Conservation (phyloP, 2,797 vertebrate species). For the Vipera ursinii region DNA sequence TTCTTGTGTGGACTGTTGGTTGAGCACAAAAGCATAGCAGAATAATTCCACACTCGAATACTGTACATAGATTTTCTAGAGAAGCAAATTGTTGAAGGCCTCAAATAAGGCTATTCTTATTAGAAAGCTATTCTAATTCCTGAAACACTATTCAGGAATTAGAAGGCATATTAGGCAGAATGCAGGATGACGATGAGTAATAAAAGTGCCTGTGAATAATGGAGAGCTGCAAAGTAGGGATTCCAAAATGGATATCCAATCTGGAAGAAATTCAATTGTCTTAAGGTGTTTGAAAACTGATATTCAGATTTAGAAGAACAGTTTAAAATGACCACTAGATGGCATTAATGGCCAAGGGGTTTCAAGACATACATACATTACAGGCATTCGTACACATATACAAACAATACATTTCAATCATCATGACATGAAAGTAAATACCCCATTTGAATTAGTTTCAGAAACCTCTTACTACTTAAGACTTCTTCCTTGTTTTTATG, state of each 20-base stretch:
- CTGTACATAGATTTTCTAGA: background rate
- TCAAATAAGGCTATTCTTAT: background rate
- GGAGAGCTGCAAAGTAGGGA: background rate
- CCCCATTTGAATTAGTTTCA: background rate
- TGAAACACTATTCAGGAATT: background rate
- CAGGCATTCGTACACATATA: background rate
- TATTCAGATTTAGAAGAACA: background rate
- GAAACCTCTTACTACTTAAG: background rate
- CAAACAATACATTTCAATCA: background rate
- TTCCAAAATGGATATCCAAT: background rate
- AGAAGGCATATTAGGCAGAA: background rate
- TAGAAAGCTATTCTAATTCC: background rate
- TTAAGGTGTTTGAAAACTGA: background rate
- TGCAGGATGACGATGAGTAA: background rate
- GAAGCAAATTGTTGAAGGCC: background rate
- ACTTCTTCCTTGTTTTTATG: background rate
- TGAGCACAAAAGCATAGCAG: background rate
- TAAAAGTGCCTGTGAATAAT: background rate
- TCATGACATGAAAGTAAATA: background rate
- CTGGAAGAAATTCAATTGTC: background rate
- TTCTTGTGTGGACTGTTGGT: background rate
- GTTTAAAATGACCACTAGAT: conserved; percentile 20
- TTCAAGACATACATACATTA: background rate
- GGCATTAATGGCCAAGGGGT: conserved; percentile 10
- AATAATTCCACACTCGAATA: background rate